Base-by-base conservation (phyloP, 2,797 vertebrate genomes). In the Urosaurus nigricauda region DNA sequence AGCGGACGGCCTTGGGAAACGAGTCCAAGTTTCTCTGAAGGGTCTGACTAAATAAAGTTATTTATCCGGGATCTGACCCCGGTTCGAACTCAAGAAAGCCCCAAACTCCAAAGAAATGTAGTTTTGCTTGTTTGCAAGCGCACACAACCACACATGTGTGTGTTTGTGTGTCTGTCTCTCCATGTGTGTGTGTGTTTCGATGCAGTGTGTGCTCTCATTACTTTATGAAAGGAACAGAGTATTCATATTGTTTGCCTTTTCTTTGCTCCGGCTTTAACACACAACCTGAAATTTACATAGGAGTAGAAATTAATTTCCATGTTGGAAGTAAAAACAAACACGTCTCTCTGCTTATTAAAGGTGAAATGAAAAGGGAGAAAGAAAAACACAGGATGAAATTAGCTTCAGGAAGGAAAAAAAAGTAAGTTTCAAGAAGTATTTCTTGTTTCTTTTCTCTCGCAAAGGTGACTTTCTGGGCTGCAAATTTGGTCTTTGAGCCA, bases 211-310 rank as follows among this genome's bases (percentile, higher is more conserved):
- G 5, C 40, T 32, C 65, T 53, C 70, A 77, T n/a, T 14, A 35
- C 11, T 83, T 70, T 14, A 32, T 75, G 47, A 21, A 75, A 74
- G 71, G 68, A 43, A 56, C 3, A 0, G 58, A 43, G 26, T 26
- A n/a, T 40, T 1, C n/a, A 24, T 19, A 21, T 17, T 65, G 63
- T 77, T 86, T 89, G 68, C n/a, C 79, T 32, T 86, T 83, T 79
- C 5, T 51, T 51, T 79, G 78, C 87, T 83, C 84, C 53, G 40
- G 2, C 11, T 11, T 24, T 58, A 80, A 68, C 65, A 83, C 58
- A 43, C 21, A 63, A 19, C 32, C 65, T 65, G 65, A 70, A 91
- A 77, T 68, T 85, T 82, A 68, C 60, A 83, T 68, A 21, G 26
- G 40, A 65, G 37, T 21, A 32, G 12, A 16, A 84, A 73, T 65